Base-by-base conservation (phyloP, 2,797 vertebrate species). In the Tapera naevia region DNA sequence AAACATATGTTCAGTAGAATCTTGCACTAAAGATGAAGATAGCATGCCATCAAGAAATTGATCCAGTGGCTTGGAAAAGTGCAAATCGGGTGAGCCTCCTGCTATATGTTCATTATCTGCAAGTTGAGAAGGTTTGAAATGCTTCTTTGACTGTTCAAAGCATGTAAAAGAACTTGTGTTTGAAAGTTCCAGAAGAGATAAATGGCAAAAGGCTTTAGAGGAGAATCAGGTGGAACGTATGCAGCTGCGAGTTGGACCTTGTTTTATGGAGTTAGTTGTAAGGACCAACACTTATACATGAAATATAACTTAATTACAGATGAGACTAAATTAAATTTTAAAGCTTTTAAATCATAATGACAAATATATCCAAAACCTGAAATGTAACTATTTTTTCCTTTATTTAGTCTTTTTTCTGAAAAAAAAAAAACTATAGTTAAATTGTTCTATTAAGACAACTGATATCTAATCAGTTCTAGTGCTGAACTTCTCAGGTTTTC, bases 11-110 rank as follows among this genome's bases (percentile, higher is more conserved):
- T 78, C 58, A 67, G 58, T 69, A 67, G 32, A 72, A 89, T 84
- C 58, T 85, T 95, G 93, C 67, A 87, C 85, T 90, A 72, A 53
- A 80, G 33, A 30, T 35, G 58, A 88, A 75, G 82, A n/a, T 28
- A 75, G 8, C 6, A 4, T 39, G 32, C 53, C 45, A 73, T 82
- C 33, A 66, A 67, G 23, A 88, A 86, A 48, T 53, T 3, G 10
- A 15, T 88, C 60, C 41, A 51, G 48, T 74, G 67, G 73, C 62
- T 92, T 66, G 69, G 46, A 84, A 69, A 54, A 86, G 30, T 37
- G 24, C 17, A 62, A 69, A 65, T 39, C 25, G 25, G 60, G 60
- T 78, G 24, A 84, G 81, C 53, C 30, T 91, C 45, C 74, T 84
- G 64, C 51, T 81, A 3, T 35, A 8, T 81, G 15, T 80, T 86